phyloP scores from a whole-genome alignment of 2,113 vertebrate species.

The Pteropus alecto region DNA sequence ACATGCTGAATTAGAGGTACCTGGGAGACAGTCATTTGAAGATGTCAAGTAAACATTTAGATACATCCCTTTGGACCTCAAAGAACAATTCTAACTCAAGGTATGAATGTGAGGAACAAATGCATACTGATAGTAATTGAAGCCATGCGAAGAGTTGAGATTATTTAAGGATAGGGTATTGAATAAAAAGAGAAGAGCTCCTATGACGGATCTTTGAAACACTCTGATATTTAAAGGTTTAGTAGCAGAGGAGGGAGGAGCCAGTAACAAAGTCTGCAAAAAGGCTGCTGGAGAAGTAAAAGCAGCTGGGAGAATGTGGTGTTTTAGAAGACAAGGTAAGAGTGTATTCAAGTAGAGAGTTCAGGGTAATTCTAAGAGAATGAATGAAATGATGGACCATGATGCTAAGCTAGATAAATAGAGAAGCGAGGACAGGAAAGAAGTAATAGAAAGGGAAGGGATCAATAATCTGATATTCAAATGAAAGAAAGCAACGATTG shows the following conservation, averaged over 20 bases:
- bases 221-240: not conserved
- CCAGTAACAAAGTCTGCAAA: not conserved
- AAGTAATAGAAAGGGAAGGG: not conserved
- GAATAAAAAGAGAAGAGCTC: not conserved
- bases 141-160: not conserved
- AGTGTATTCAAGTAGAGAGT: not conserved
- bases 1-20: not conserved
- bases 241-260: not conserved
- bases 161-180: not conserved
- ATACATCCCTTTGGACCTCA: not conserved
- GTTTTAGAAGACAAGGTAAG: not conserved
- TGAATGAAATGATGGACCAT: not conserved
- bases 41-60: not conserved
- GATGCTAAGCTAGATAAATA: not conserved
- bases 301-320: not conserved
- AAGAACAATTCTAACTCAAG: not conserved
- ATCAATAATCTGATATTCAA: not conserved
- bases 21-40: not conserved
- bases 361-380: not conserved
- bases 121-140: not conserved
- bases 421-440: not conserved
- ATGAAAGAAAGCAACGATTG: not conserved
- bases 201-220: not conserved
- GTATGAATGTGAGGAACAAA: not conserved
- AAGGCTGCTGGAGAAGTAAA: not conserved